Evolutionary conservation across 1,140 invertebrate species (phyloP), one percentile per base, ranked within the genome.

Genomic region (Tetramorium parvispinum): DNA sequence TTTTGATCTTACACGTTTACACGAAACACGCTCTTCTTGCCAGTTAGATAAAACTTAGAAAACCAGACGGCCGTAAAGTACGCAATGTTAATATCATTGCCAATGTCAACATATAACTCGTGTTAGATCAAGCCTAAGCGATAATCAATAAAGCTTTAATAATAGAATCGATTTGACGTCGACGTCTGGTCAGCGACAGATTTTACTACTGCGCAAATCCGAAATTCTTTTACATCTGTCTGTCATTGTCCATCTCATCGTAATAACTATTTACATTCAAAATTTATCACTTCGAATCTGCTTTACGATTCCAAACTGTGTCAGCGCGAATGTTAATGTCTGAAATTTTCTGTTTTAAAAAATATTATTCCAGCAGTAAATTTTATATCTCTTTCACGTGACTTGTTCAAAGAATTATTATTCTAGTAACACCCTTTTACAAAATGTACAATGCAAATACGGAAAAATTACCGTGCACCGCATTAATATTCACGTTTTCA

Each of bases 101-200:
- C 63, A 81, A 81, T 55, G 37, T 81, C 78, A 81, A 65, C 43
- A 65, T 32, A 37, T 65, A 65, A 70, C 49, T 24, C 43, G 37
- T 18, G 40, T 13, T 43, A 18, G 55, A 59, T 59, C 40, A 10
- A 79, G n/a, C 46, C 4, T 68, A 32, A 32, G 32, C 37, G 24
- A 43, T 79, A 70, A 68, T 68, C 61, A 43, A 81, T 68, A 55
- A 68, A 68, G 10, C 7, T 55, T 70, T 70, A 81, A 81, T 81
- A 70, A 70, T 81, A 70, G 78, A 81, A 81, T 43, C 46, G 49
- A 70, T 18, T 65, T 49, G 46, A 66, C 32, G 18, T 59, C 63
- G 37, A 57, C 10, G 27, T 85, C 81, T 63, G 55, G 43, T 61
- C 43, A 37, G n/a, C 27, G 40, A 61, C 16, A 40, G 70, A 13